phyloP scores from a whole-genome alignment of 2,888 invertebrate species.

The Neelides folsomi region DNA sequence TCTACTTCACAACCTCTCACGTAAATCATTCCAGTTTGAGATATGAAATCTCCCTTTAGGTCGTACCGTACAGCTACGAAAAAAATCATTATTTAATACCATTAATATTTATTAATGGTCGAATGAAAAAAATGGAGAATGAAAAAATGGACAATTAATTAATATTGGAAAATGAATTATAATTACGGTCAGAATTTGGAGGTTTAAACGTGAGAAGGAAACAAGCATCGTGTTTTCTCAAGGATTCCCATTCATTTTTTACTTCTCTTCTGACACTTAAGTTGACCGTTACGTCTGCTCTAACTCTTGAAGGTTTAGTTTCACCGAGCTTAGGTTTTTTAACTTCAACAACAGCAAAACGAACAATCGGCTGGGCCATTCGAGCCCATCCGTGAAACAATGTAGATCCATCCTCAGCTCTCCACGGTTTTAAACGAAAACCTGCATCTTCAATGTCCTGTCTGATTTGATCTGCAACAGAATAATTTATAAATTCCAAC shows the following conservation, averaged over 20 bases:
- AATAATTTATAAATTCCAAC: conserved; percentile 14
- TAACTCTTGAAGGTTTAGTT: conserved; percentile 83
- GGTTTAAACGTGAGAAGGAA: conserved; percentile 88
- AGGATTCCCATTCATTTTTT: conserved; percentile 90
- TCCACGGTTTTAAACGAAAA: conserved; percentile 86
- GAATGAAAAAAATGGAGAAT: no score
- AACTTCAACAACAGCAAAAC: conserved; percentile 89
- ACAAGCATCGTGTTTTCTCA: conserved; percentile 95
- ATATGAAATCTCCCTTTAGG: conserved; percentile 49
- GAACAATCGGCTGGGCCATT: conserved; percentile 89
- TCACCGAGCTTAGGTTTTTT: conserved; percentile 84
- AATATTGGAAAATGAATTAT: no score
- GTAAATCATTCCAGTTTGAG: conserved; percentile 79
- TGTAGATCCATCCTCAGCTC: conserved; percentile 67
- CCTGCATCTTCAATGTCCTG: conserved; percentile 97
- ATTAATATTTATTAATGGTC: no score
- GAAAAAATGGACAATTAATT: no score
- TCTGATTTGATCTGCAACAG: conserved; percentile 76
- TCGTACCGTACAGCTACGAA: conserved; percentile 26
- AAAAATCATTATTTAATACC: no score
- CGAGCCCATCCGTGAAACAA: conserved; percentile 98
- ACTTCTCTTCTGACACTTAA: conserved; percentile 80
- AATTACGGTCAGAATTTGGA: conserved; percentile 60
- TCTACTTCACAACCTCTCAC: conserved; percentile 97
- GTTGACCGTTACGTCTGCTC: conserved; percentile 88